phyloP scores from a whole-genome alignment of 2,113 vertebrate species.

The Murina feae region DNA sequence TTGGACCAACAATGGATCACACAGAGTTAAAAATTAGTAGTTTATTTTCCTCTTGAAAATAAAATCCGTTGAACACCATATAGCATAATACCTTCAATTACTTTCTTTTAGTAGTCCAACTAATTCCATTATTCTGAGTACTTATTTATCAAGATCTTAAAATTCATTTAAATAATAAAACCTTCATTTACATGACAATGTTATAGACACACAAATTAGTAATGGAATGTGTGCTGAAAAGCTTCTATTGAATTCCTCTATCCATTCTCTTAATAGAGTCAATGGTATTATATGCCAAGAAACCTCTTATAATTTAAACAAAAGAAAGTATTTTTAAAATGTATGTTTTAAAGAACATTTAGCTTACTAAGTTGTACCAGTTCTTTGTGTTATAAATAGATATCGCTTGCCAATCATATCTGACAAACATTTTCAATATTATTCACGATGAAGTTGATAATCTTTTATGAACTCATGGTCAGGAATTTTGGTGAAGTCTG shows the following conservation, averaged over 20 bases:
- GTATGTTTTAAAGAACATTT: background rate
- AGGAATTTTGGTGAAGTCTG: background rate
- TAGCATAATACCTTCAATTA: background rate
- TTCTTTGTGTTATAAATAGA: slow-evolving; percentile 30
- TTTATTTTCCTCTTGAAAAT: background rate
- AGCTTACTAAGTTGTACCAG: background rate
- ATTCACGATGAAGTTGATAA: background rate
- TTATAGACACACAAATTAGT: background rate
- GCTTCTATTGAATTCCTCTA: background rate
- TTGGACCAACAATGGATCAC: background rate
- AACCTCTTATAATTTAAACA: slow-evolving; percentile 1
- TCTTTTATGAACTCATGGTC: background rate
- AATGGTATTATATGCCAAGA: background rate
- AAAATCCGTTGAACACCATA: background rate
- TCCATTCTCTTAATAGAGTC: background rate
- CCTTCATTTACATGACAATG: background rate
- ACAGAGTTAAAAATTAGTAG: background rate
- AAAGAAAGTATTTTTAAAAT: background rate
- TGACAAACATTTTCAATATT: slow-evolving; percentile 8
- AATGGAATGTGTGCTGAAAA: background rate
- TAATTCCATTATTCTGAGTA: slow-evolving; percentile 25
- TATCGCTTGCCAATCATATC: background rate
- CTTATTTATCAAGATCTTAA: background rate
- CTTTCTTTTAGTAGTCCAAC: slow-evolving; percentile 10
- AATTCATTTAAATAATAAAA: background rate